Evolutionary conservation across 2,888 invertebrate genomes (phyloP).

Genomic region (Mythimna ferrago): DNA sequence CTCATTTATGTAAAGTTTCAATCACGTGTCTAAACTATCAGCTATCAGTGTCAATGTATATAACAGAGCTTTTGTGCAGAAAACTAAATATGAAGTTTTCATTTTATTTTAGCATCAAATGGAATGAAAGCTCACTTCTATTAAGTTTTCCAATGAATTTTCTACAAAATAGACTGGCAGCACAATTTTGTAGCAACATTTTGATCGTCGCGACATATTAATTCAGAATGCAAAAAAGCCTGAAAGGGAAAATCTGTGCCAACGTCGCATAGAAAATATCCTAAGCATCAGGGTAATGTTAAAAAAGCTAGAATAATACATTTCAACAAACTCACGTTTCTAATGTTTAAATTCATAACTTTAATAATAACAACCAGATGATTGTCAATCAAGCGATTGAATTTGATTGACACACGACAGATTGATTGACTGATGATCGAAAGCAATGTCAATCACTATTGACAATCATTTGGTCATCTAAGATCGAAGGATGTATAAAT

Average conservation of each 20-base stretch:
- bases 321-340: slow-evolving; percentile 59
- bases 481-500: slow-evolving; percentile 57
- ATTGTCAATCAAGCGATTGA: slow-evolving; percentile 49
- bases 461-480: slow-evolving; percentile 35
- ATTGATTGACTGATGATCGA: slow-evolving; percentile 38
- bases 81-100: neutral
- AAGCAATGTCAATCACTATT: slow-evolving; percentile 29
- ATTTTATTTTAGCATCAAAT: neutral
- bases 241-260: slow-evolving; percentile 70
- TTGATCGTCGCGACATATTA: neutral
- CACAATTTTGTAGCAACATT: neutral
- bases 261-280: slow-evolving; percentile 77
- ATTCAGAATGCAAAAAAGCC: slow-evolving; percentile 39
- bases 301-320: slow-evolving; percentile 60
- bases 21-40: neutral
- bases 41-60: neutral
- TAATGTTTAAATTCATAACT: slow-evolving; percentile 61
- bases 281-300: slow-evolving; percentile 82
- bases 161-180: too few relatives aligned
- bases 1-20: neutral
- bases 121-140: neutral
- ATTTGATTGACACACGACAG: slow-evolving; percentile 23
- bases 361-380: slow-evolving; percentile 33
- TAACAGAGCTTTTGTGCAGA: neutral
- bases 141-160: neutral